A percentile compares a stretch with the other conserved stretches of the same genome.
phyloP scores from a whole-genome alignment of 2,888 invertebrate species.

The Sinodicranocentrus sp. region DNA sequence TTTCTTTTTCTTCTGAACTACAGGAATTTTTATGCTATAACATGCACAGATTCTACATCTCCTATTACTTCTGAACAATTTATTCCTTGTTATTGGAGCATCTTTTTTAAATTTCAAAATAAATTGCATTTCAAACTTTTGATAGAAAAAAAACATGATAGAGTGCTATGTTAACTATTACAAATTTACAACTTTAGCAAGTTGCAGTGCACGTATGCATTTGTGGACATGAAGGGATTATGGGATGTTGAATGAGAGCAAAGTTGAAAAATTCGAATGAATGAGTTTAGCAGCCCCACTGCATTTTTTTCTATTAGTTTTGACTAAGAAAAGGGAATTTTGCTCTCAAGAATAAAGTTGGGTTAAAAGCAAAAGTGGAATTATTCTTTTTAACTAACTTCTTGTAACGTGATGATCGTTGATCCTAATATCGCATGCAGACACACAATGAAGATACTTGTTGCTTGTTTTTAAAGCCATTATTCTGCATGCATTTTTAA shows the following conservation, averaged over 20 bases:
- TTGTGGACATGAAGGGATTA: not conserved
- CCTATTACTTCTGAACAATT: too few species aligned
- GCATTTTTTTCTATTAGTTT: slow-evolving; percentile 3
- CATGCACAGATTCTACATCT: not conserved
- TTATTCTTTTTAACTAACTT: too few species aligned
- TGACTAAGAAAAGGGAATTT: not conserved
- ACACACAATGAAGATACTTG: slow-evolving; percentile 13
- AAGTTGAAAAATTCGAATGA: too few species aligned
- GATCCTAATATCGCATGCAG: too few species aligned
- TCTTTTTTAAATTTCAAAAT: slow-evolving; percentile 10
- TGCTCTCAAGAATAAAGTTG: not conserved
- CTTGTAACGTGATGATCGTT: too few species aligned
- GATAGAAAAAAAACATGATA: not conserved
- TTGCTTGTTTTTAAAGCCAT: not conserved
- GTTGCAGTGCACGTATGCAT: not conserved
- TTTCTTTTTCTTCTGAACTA: not conserved
- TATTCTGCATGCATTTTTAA: not conserved
- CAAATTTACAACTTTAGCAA: not conserved
- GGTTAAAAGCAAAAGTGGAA: slow-evolving; percentile 7
- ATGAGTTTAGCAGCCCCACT: not conserved
- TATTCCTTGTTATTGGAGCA: slow-evolving; percentile 21
- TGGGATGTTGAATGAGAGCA: too few species aligned
- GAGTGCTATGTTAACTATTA: not conserved
- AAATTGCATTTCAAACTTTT: not conserved
- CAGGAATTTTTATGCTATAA: not conserved